Percentiles rank a stretch among this genome's conserved stretches.
Conservation (phyloP, 2,113 vertebrate genomes). For the Leptodactylus fuscus region DNA sequence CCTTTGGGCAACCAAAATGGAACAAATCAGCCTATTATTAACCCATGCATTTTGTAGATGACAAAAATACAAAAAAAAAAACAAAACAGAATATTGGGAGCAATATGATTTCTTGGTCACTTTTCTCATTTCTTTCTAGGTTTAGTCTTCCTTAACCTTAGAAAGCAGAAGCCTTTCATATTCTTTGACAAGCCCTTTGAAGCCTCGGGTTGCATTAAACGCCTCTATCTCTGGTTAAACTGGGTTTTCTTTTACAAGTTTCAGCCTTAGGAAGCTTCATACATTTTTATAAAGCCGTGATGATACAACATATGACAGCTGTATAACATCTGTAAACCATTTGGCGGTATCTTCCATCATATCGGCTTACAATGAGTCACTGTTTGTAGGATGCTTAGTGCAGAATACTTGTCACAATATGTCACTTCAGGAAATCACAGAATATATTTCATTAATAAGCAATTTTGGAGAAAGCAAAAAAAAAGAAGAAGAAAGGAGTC, state of each 20-base stretch:
- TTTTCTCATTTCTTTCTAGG: not conserved
- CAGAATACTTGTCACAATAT: slow-evolving; percentile 15
- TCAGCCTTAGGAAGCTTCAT: not conserved
- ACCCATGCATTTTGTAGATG: no score
- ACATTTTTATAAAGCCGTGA: not conserved
- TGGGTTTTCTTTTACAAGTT: not conserved
- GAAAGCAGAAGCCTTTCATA: not conserved
- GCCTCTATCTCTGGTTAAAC: not conserved
- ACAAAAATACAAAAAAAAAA: no score
- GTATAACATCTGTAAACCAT: slow-evolving; percentile 28
- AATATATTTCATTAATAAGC: slow-evolving; percentile 27
- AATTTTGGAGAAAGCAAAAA: slow-evolving; percentile 5
- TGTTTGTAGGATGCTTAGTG: slow-evolving; percentile 17
- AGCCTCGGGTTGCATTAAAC: not conserved
- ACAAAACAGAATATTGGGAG: no score
- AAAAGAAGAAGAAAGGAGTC: not conserved
- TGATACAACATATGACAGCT: slow-evolving; percentile 13
- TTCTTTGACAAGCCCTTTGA: not conserved
- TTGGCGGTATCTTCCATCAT: not conserved
- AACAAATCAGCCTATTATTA: no score
- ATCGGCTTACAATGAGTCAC: slow-evolving; percentile 6
- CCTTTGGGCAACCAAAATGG: no score
- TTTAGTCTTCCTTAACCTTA: no score
- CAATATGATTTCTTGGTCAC: not conserved
- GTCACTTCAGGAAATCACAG: slow-evolving; percentile 28